phyloP scores from a whole-genome alignment of 2,888 invertebrate species.

The Drosophila lutescens region DNA sequence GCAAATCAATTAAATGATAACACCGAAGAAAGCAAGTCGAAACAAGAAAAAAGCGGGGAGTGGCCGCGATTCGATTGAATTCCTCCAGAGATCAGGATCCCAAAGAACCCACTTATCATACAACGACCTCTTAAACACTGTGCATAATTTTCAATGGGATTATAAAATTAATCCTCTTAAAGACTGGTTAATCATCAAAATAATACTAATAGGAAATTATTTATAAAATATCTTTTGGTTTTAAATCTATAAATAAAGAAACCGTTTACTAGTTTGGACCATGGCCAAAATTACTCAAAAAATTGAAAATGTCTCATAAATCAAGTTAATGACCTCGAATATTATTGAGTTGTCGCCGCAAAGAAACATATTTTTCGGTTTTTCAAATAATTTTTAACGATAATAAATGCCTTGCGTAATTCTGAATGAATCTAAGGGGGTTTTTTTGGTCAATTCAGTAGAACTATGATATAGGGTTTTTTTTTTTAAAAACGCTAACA shows the following conservation, averaged over 20 bases:
- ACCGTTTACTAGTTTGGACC: background rate
- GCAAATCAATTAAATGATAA: conserved; percentile 37
- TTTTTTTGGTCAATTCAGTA: background rate
- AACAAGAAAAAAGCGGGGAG: background rate
- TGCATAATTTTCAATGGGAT: too few species aligned
- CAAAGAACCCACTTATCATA: too few species aligned
- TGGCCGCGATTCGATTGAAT: conserved; percentile 4
- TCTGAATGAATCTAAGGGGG: background rate
- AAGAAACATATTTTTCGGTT: background rate
- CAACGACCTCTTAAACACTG: too few species aligned
- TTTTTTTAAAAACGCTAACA: background rate
- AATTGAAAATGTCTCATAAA: background rate
- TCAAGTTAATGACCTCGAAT: background rate
- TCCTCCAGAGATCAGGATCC: background rate
- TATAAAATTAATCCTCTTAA: too few species aligned
- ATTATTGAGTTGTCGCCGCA: background rate
- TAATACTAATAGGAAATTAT: too few species aligned
- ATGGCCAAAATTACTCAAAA: background rate
- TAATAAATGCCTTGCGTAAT: background rate
- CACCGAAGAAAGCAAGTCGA: conserved; percentile 12
- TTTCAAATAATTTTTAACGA: background rate
- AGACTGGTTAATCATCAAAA: too few species aligned
- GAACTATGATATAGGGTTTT: background rate
- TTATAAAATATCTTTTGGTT: too few species aligned
- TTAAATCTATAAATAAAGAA: background rate